Evolutionary conservation across 1,140 invertebrate species (phyloP), one percentile per base, ranked within the genome.

Genomic region (Calliphora vicina): DNA sequence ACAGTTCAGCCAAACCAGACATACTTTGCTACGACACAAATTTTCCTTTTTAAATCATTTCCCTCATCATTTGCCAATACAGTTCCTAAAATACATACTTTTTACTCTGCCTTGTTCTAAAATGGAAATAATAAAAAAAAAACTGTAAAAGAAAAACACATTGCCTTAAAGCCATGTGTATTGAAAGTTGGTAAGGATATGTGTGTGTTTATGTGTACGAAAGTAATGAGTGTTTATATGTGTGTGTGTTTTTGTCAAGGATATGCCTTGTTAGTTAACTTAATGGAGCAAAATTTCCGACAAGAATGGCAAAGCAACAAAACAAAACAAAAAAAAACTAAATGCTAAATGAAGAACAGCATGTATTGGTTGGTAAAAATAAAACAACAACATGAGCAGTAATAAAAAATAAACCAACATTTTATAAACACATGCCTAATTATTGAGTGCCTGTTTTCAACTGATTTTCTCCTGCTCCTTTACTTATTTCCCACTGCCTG

Each of bases 231-330:
- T 76, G 73, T 76, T 20, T 43, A 86, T 85, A 85, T 86, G 86
- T 17, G 17, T 27, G 20, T 50, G 15, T 81, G 23, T 61, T 50
- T 61, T 84, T 83, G 83, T 85, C 86, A 86, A 87, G 87, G 86
- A 87, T 87, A 87, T 87, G 87, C 87, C 84, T 87, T 87, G 87
- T 87, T 87, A 87, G 87, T 87, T 87, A 87, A 87, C 86, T 86
- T 87, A 87, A 86, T 86, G 87, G 45, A 67, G 80, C 84, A 82
- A 85, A 85, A 86, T 85, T 86, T 86, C 85, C 84, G 82, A 83
- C 72, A 82, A 78, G 42, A 78, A 43, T 43, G 42, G 27, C 23
- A 78, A n/a, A 13, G 17, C 13, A 67, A 61, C 4, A 20, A 67
- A 67, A 23, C 3, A 67, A 25, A 23, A 67, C n/a, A n/a, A n/a